Evolutionary conservation across 2,888 invertebrate species (phyloP).

Genomic region (Salticus scenicus): DNA sequence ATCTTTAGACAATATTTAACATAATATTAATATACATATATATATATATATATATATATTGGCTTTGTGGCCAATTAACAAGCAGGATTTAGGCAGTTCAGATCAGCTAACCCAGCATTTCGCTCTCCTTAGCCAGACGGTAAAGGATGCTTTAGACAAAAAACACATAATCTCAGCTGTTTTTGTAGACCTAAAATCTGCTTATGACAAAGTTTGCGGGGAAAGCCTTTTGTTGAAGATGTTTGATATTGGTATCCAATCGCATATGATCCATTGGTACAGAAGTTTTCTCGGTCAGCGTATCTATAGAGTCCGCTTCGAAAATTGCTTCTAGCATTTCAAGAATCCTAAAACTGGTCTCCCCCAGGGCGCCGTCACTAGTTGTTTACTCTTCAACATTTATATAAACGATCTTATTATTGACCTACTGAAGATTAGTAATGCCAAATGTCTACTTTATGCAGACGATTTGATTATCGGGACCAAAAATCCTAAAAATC

Average conservation of each 20-base stretch:
- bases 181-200: slow-evolving; percentile 10
- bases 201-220: neutral
- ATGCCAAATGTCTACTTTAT: slow-evolving; percentile 8
- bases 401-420: slow-evolving; percentile 31
- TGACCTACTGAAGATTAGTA: neutral
- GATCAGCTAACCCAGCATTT: slow-evolving; percentile 26
- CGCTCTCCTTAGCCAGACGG: neutral
- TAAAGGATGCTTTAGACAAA: slow-evolving; percentile 13
- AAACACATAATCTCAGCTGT: slow-evolving; percentile 10
- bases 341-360: slow-evolving; percentile 15
- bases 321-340: slow-evolving; percentile 4
- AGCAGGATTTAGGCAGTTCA: neutral
- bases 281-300: slow-evolving; percentile 17
- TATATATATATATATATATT: too few species aligned
- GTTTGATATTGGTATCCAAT: slow-evolving; percentile 14
- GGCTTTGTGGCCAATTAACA: neutral
- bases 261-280: neutral
- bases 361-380: neutral
- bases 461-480: slow-evolving; percentile 18
- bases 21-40: too few species aligned
- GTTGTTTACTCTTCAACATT: slow-evolving; percentile 15
- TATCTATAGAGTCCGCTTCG: slow-evolving; percentile 13
- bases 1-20: too few species aligned
- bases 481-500: slow-evolving; percentile 17
- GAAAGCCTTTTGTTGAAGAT: neutral